These are phyloP conservation scores for Poecile montanus DNA, from an alignment of 2,797 vertebrate genomes.

Conservation along the genomic window DNA sequence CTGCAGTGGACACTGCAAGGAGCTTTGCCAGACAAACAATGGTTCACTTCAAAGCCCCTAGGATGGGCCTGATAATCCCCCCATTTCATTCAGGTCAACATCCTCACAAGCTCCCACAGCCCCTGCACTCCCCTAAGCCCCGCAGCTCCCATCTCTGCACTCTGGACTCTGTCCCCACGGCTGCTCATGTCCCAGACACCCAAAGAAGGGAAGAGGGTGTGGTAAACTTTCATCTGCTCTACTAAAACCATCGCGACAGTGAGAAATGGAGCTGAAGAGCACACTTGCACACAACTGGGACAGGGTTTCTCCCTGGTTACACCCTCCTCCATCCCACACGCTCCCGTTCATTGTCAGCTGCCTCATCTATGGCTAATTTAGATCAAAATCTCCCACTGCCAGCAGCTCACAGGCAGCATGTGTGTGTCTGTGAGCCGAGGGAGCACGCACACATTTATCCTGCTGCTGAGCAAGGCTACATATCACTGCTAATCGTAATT, in stretches of 20 bases:
- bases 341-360: not conserved
- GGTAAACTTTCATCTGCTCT: not conserved
- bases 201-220: not conserved
- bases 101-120: rapidly evolving
- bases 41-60: not conserved
- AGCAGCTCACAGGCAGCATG: not conserved
- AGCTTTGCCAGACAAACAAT: not conserved
- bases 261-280: not conserved
- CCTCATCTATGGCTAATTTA: not conserved
- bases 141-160: rapidly evolving
- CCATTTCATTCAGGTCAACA: not conserved
- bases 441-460: rapidly evolving
- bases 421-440: rapidly evolving
- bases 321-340: not conserved
- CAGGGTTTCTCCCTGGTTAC: not conserved
- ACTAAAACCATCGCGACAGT: rapidly evolving
- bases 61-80: not conserved
- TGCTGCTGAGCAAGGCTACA: rapidly evolving
- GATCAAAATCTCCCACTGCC: not conserved
- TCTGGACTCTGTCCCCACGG: not conserved
- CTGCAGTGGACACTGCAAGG: not conserved
- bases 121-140: not conserved
- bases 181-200: rapidly evolving
- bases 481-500: not conserved
- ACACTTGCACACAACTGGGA: rapidly evolving